Percentiles rank a stretch among this genome's conserved stretches.
Evolutionary conservation across 1,140 invertebrate species (phyloP).

Genomic region (Mactra quadrangularis): DNA sequence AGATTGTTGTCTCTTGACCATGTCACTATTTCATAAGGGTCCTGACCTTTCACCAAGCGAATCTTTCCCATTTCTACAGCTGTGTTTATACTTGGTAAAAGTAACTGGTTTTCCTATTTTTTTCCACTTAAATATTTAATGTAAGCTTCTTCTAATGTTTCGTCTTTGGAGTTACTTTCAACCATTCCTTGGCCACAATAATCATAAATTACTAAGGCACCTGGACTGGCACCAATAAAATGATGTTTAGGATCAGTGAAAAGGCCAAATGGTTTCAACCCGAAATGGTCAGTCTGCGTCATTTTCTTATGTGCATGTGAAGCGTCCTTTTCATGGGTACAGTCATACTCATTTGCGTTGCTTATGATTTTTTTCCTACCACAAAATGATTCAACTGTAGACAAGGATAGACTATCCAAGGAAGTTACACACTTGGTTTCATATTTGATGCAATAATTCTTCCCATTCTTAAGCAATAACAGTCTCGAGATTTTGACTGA

Average conservation of each 20-base stretch:
- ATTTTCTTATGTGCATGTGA: neutral
- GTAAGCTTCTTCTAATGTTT: neutral
- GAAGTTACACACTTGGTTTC: constrained; percentile 7
- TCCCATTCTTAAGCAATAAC: constrained; percentile 50
- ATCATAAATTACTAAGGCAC: no score
- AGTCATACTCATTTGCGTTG: constrained; percentile 16
- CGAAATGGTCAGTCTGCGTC: neutral
- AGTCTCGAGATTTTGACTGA: constrained; percentile 49
- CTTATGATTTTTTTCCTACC: neutral
- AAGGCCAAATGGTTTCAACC: neutral
- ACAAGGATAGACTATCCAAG: neutral
- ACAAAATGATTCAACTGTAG: neutral
- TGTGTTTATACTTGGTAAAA: no score
- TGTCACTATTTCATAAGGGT: neutral
- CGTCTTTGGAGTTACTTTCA: neutral
- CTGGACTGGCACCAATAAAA: no score
- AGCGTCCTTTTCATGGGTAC: constrained; percentile 38
- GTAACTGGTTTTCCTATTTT: no score
- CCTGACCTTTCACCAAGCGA: neutral
- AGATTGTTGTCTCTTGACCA: neutral
- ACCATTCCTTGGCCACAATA: no score
- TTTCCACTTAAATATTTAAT: neutral
- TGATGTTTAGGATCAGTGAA: constrained; percentile 21
- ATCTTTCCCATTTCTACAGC: neutral
- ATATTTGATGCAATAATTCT: constrained; percentile 55